phyloP scores from a whole-genome alignment of 2,888 invertebrate species.

The Parnassius orleans region DNA sequence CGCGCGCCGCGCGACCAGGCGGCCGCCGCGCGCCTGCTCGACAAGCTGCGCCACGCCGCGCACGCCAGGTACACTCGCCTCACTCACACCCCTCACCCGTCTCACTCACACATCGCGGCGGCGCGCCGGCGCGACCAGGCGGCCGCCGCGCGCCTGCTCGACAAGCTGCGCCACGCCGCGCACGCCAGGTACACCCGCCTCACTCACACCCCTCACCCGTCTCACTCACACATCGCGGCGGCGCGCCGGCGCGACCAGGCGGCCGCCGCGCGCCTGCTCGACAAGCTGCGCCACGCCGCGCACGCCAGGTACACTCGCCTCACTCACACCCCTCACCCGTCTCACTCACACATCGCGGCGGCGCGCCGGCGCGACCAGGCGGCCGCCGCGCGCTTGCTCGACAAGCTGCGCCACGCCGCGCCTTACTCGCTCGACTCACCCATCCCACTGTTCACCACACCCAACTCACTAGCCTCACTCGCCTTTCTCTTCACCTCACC shows the following conservation, averaged over 20 bases:
- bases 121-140: constrained; percentile 96
- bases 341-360: constrained; percentile 86
- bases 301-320: constrained; percentile 32
- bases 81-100: neutral
- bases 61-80: constrained; percentile 32
- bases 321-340: neutral
- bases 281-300: constrained; percentile 86
- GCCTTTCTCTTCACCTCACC: too few species aligned
- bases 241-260: constrained; percentile 96
- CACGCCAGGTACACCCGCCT: constrained; percentile 33
- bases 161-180: constrained; percentile 86
- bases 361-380: constrained; percentile 96
- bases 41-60: constrained; percentile 86
- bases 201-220: neutral
- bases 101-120: constrained; percentile 86
- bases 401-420: constrained; percentile 86
- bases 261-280: constrained; percentile 93
- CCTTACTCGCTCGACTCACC: neutral
- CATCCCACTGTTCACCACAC: neutral
- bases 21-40: constrained; percentile 93
- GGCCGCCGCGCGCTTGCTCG: constrained; percentile 92
- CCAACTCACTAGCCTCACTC: too few species aligned
- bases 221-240: constrained; percentile 85
- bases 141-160: constrained; percentile 93
- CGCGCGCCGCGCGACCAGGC: constrained; percentile 94